Conservation (phyloP, 1,140 invertebrate species). For the Andricus grossulariae region DNA sequence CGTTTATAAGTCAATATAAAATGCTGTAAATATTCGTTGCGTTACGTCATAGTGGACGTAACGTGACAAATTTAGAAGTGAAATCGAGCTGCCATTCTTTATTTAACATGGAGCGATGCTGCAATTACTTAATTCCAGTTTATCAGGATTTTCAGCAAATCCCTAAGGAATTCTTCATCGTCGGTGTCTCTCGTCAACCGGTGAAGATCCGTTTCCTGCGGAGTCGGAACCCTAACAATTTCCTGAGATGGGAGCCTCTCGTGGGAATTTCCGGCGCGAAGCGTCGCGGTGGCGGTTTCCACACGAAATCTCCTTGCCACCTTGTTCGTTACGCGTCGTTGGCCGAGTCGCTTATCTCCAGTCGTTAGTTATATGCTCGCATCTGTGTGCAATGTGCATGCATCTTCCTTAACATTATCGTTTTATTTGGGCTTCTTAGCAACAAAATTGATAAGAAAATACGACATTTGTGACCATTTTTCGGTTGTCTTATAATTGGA, state of each 20-base stretch:
- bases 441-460: no score
- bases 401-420: neutral
- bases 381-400: neutral
- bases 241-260: slow-evolving; percentile 50
- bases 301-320: slow-evolving; percentile 51
- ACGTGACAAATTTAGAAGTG: neutral
- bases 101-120: slow-evolving; percentile 38
- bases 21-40: no score
- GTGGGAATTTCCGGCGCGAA: slow-evolving; percentile 48
- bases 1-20: no score
- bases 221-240: slow-evolving; percentile 51
- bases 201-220: slow-evolving; percentile 43
- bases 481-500: no score
- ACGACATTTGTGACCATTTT: no score
- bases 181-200: slow-evolving; percentile 35
- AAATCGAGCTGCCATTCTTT: slow-evolving; percentile 40
- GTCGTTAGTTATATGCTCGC: slow-evolving; percentile 56
- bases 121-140: slow-evolving; percentile 39
- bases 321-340: slow-evolving; percentile 58
- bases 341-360: slow-evolving; percentile 58
- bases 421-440: no score
- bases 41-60: neutral
- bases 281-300: slow-evolving; percentile 46
- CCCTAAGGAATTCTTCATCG: slow-evolving; percentile 42
- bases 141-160: slow-evolving; percentile 25